Evolutionary conservation across 2,888 invertebrate genomes (phyloP), one percentile per base, ranked within the genome.

Genomic region (Microctonus aethiopoides): DNA sequence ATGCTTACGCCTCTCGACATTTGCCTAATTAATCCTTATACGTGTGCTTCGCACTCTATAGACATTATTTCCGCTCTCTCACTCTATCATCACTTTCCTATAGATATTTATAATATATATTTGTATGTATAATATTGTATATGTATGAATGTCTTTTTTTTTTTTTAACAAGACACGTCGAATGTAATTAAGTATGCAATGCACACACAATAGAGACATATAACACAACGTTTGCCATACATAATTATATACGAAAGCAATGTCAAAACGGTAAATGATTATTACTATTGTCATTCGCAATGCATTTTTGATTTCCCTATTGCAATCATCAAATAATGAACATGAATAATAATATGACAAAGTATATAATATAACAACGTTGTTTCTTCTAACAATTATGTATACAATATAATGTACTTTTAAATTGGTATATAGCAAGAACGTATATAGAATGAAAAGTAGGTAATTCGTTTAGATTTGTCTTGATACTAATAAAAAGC

Each of bases 241-340:
- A 74, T 79, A 78, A 84, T 82, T n/a, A n/a, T n/a, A n/a, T n/a
- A n/a, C n/a, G 80, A 81, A 82, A 80, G 81, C 81, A 69, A 78
- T 79, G 82, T 79, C 77, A 81, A 46, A 46, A 80, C 83, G 78
- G 81, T 83, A 81, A 82, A 83, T 80, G 80, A 78, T 82, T 83
- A 83, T 83, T 81, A n/a, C n/a, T n/a, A n/a, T 77, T 73, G 71
- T 72, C 73, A 77, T 71, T 76, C 77, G 77, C 75, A 76, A 78
- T 79, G 83, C 82, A 83, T 83, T 80, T 78, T 74, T 80, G 78
- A 84, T 84, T 81, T 78, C 77, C 76, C 73, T 76, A 74, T 77
- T 76, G 75, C 74, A 76, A 74, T 75, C 75, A 73, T 77, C 46
- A 20, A 24, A 68, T 46, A 10, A 41, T 13, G 13, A 24, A 54